Conservation (phyloP, 2,888 invertebrate genomes). For the Tillus elongatus region DNA sequence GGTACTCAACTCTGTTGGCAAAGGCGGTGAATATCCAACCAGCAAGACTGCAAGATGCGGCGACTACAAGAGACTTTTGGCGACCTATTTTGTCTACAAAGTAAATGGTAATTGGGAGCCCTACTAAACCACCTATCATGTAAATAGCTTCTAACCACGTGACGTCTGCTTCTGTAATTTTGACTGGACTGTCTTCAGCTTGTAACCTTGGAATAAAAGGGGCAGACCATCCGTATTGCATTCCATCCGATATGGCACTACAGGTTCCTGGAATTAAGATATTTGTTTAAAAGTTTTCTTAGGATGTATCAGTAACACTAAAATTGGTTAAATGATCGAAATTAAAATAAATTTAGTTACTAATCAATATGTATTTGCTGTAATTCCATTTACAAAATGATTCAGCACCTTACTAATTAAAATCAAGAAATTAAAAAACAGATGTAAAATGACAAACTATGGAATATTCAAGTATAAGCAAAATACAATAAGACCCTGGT, state of each 20-base stretch:
- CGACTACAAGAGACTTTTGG: constrained; percentile 34
- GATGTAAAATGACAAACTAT: too few relatives aligned
- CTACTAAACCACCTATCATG: constrained; percentile 27
- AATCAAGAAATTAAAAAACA: too few relatives aligned
- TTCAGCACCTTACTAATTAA: too few relatives aligned
- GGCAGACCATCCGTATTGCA: constrained; percentile 39
- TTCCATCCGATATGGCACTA: constrained; percentile 38
- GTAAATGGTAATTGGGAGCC: constrained; percentile 34
- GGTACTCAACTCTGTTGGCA: constrained; percentile 29
- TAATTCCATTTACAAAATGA: not conserved
- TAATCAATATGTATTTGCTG: not conserved
- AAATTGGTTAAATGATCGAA: not conserved
- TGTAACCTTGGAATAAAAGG: constrained; percentile 35
- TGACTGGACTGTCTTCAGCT: constrained; percentile 28
- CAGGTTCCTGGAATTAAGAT: constrained; percentile 31
- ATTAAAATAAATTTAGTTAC: not conserved
- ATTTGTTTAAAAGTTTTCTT: not conserved
- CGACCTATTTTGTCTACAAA: constrained; percentile 34
- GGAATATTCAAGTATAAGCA: too few relatives aligned
- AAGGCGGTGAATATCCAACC: constrained; percentile 37
- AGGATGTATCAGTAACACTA: too few relatives aligned
- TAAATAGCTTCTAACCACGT: constrained; percentile 29
- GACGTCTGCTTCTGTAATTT: constrained; percentile 26
- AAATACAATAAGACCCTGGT: too few relatives aligned
- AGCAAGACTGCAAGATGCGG: constrained; percentile 31